phyloP scores from a whole-genome alignment of 2,113 vertebrate genomes.

The Abramis brama region DNA sequence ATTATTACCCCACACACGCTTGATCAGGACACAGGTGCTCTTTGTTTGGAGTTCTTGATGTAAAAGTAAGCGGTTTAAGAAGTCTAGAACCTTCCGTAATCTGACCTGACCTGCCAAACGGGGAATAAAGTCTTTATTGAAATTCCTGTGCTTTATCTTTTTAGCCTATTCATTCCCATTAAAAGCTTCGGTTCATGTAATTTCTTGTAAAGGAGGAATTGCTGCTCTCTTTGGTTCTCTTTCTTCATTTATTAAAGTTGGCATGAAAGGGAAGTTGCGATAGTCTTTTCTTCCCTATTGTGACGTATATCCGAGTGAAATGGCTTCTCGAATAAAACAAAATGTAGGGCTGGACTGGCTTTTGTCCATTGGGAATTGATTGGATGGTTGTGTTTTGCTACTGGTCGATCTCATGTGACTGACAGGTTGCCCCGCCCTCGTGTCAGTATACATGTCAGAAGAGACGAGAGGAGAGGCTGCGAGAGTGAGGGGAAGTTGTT shows the following conservation, averaged over 20 bases:
- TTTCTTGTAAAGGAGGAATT: neutral
- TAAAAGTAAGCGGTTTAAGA: conserved; percentile 9
- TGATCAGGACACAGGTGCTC: neutral
- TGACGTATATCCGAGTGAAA: too few relatives aligned
- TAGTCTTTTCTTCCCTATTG: too few relatives aligned
- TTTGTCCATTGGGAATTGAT: too few relatives aligned
- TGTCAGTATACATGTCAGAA: too few relatives aligned
- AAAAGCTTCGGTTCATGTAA: neutral
- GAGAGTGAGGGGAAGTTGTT: too few relatives aligned
- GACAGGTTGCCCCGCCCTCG: too few relatives aligned
- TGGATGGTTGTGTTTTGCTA: too few relatives aligned
- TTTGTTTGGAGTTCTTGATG: conserved; percentile 2
- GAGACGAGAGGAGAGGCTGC: too few relatives aligned
- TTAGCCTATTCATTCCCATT: conserved; percentile 57
- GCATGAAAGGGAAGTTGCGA: too few relatives aligned
- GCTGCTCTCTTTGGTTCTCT: neutral
- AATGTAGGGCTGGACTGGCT: too few relatives aligned
- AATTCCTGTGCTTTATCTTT: conserved; percentile 61
- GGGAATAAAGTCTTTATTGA: conserved; percentile 60
- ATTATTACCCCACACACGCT: neutral
- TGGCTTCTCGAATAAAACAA: too few relatives aligned
- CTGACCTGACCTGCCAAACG: neutral
- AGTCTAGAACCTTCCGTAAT: neutral
- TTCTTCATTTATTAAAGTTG: neutral
- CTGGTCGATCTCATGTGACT: too few relatives aligned